Percentiles rank a stretch among this genome's conserved stretches.
Conservation (phyloP, 1,140 invertebrate genomes). For the Cherax destructor region DNA sequence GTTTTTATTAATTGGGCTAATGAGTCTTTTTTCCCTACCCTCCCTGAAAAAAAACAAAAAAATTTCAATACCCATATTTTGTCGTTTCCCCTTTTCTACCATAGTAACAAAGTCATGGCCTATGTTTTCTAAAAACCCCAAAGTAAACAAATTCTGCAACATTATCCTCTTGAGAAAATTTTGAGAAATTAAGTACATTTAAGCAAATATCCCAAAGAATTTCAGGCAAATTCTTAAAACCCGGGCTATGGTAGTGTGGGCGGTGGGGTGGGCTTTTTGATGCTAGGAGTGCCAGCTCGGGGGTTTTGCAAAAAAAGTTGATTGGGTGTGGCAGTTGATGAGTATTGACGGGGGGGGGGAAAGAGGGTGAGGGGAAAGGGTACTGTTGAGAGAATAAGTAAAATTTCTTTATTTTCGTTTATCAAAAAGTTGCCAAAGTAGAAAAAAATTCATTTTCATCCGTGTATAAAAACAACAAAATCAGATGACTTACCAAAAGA, state of each 20-base stretch:
- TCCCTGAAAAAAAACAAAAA: neutral
- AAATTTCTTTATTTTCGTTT: neutral
- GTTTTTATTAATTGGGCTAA: no score
- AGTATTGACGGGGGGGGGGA: no score
- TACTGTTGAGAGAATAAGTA: neutral
- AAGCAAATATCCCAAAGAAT: neutral
- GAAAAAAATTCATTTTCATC: no score
- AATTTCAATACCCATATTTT: neutral
- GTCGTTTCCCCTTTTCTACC: neutral
- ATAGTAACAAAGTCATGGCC: neutral
- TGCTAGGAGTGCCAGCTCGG: no score
- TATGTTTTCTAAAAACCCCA: slow-evolving; percentile 12
- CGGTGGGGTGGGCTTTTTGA: neutral
- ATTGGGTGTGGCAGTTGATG: no score
- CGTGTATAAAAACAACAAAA: no score
- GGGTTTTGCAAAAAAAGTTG: no score
- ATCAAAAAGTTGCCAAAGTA: neutral
- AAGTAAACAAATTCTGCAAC: slow-evolving; percentile 4
- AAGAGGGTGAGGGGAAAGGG: neutral
- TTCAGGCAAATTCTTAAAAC: neutral
- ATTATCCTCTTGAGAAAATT: slow-evolving; percentile 29
- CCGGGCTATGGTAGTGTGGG: neutral
- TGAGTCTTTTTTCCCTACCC: no score
- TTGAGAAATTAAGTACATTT: neutral
- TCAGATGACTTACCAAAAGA: no score